A percentile compares a stretch with the other conserved stretches of the same genome.
These are phyloP conservation scores for Molossus molossus DNA, from an alignment of 2,797 vertebrate genomes.

Conservation along the genomic window DNA sequence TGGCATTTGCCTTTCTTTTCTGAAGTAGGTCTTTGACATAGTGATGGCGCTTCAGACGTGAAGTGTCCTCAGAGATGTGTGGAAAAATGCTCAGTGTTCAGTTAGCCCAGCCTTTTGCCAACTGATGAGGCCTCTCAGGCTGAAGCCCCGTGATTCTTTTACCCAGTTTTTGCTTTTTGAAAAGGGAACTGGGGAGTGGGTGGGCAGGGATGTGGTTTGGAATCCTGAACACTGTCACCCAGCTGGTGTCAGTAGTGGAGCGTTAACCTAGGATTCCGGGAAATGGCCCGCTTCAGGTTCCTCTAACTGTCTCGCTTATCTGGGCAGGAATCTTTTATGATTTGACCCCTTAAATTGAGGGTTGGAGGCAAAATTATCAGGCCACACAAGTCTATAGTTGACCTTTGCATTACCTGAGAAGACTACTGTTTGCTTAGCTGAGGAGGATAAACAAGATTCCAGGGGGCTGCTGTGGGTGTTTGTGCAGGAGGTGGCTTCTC, in stretches of 20 bases:
- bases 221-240: not conserved
- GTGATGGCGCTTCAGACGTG: not conserved
- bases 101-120: not conserved
- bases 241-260: not conserved
- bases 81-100: not conserved
- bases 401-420: conserved; percentile 80
- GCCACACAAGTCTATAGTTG: conserved; percentile 65
- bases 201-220: not conserved
- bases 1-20: conserved; percentile 17
- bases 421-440: conserved; percentile 74
- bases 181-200: not conserved
- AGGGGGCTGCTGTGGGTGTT: not conserved
- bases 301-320: not conserved
- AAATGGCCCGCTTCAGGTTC: not conserved
- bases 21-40: conserved; percentile 58
- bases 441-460: conserved; percentile 61
- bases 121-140: not conserved
- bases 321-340: conserved; percentile 49
- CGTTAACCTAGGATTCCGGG: not conserved
- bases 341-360: conserved; percentile 65
- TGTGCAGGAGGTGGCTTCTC: not conserved
- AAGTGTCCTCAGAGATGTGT: conserved; percentile 57
- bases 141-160: not conserved
- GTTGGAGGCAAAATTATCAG: conserved; percentile 72
- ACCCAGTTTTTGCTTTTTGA: not conserved